Conservation (phyloP, 2,113 vertebrate genomes). For the Grammatotria lemairii region DNA sequence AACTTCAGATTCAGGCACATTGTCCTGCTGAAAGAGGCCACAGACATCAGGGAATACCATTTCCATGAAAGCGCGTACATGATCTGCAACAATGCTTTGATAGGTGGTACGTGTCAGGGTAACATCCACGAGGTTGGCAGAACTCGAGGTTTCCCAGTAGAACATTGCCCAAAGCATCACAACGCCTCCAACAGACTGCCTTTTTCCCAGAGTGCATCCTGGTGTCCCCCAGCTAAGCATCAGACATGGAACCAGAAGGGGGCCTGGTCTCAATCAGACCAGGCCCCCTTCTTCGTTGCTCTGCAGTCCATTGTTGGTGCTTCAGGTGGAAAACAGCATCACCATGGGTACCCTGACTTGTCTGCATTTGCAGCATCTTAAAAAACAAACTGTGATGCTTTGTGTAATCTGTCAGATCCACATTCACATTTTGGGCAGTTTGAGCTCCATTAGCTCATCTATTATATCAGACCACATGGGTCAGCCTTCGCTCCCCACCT, state of each 20-base stretch:
- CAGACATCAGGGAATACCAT: not conserved
- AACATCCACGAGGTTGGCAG: not conserved
- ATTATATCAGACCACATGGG: not conserved
- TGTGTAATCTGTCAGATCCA: not conserved
- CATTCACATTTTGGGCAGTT: not conserved
- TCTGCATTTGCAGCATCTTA: not conserved
- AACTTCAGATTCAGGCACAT: not conserved
- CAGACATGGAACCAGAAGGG: fast-evolving
- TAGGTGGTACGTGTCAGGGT: not conserved
- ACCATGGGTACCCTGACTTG: not conserved
- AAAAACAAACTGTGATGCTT: not conserved
- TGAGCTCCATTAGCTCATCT: not conserved
- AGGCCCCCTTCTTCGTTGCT: not conserved
- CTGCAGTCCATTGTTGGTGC: not conserved
- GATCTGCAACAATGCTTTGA: not conserved
- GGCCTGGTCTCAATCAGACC: not conserved
- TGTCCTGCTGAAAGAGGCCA: not conserved
- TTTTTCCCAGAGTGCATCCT: not conserved
- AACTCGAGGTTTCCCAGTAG: not conserved
- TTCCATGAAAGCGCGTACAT: not conserved
- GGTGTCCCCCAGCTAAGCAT: not conserved
- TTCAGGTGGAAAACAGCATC: not conserved
- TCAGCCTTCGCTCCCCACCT: not conserved
- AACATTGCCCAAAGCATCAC: not conserved
- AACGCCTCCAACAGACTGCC: not conserved